phyloP scores from a whole-genome alignment of 2,797 vertebrate species.

The Bucorvus abyssinicus region DNA sequence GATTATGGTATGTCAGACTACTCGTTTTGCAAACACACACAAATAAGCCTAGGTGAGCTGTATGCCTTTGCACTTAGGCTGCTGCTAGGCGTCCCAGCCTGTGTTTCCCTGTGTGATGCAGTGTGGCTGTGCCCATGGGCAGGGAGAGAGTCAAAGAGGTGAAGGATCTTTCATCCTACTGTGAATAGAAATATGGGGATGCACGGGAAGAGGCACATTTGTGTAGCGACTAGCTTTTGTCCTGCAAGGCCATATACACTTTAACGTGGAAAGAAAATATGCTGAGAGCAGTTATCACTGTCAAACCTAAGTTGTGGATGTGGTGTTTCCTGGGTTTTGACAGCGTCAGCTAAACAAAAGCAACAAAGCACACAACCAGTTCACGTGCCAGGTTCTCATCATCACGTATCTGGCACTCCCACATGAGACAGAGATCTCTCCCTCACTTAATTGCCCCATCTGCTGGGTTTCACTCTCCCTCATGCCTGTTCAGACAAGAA shows the following conservation, averaged over 20 bases:
- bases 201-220: not conserved
- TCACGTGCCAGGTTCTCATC: not conserved
- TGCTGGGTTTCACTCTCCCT: not conserved
- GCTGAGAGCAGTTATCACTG: not conserved
- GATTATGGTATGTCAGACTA: no score
- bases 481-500: not conserved
- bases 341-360: not conserved
- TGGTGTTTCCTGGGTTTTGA: not conserved
- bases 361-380: not conserved
- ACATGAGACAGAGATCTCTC: not conserved
- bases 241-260: not conserved
- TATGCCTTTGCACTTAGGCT: no score
- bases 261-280: not conserved
- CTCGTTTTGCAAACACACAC: no score
- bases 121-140: not conserved
- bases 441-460: not conserved
- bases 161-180: not conserved
- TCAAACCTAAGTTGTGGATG: not conserved
- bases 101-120: not conserved
- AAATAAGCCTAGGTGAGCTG: no score
- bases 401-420: not conserved
- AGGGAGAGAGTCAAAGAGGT: not conserved
- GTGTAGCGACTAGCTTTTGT: not conserved
- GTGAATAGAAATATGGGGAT: not conserved
- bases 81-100: no score